These are phyloP conservation scores for Ptiloglossa arizonensis DNA, from an alignment of 1,140 invertebrate genomes.

Conservation along the genomic window DNA sequence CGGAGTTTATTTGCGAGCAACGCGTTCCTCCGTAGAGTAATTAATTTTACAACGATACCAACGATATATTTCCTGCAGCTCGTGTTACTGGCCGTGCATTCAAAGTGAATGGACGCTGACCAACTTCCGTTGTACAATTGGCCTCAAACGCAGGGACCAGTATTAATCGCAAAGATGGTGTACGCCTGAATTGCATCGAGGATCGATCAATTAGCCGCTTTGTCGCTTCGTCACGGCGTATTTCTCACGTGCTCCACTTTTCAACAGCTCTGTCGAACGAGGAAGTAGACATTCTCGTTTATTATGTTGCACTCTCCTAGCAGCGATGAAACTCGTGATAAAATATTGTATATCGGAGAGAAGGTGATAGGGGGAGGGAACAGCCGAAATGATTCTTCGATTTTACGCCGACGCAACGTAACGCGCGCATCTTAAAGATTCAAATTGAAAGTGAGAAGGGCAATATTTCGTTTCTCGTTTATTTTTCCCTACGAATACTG, in stretches of 20 bases:
- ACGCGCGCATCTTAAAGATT: neutral
- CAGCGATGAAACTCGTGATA: neutral
- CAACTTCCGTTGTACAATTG: constrained; percentile 33
- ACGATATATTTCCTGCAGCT: neutral
- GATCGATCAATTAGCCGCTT: constrained; percentile 68
- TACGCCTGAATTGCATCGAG: constrained; percentile 47
- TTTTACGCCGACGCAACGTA: neutral
- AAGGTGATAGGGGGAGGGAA: neutral
- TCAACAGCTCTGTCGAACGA: constrained; percentile 46
- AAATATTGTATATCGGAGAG: neutral
- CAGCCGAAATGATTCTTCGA: neutral
- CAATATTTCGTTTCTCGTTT: too few relatives aligned
- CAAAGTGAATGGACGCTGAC: neutral
- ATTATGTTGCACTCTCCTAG: constrained; percentile 4
- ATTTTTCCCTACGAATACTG: too few relatives aligned
- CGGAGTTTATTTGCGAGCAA: neutral
- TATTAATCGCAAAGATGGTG: constrained; percentile 58
- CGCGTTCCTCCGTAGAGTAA: neutral
- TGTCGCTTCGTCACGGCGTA: constrained; percentile 59
- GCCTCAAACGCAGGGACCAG: constrained; percentile 19
- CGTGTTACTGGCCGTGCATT: neutral
- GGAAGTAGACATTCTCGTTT: constrained; percentile 34
- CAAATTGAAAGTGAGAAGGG: too few relatives aligned
- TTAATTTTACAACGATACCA: neutral
- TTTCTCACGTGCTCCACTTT: constrained; percentile 64